Percentiles rank a stretch among this genome's conserved stretches.
Evolutionary conservation across 2,888 invertebrate species (phyloP).

Genomic region (Alentia gelatinosa): DNA sequence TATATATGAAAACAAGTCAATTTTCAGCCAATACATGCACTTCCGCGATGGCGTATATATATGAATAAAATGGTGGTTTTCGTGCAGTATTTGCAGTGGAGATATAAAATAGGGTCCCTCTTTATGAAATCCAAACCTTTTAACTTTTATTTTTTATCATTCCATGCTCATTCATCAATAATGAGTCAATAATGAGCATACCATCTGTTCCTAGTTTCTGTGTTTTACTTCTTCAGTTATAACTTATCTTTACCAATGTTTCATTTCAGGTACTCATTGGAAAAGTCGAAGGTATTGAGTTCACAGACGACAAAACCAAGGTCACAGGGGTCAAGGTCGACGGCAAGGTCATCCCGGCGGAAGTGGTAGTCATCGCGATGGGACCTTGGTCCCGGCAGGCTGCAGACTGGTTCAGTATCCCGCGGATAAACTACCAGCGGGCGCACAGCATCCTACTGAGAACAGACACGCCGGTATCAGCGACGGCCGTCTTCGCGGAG

Average conservation of each 20-base stretch:
- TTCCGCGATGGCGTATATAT: too few species aligned
- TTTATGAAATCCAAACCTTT: too few species aligned
- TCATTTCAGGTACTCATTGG: slow-evolving; percentile 45
- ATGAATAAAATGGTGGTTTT: too few species aligned
- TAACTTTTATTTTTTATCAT: too few species aligned
- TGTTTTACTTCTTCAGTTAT: too few species aligned
- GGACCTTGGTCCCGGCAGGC: slow-evolving; percentile 67
- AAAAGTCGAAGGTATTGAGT: slow-evolving; percentile 59
- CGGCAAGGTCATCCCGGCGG: slow-evolving; percentile 61
- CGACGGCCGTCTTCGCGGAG: slow-evolving; percentile 64
- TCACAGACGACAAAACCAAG: slow-evolving; percentile 35
- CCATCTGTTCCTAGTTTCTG: too few species aligned
- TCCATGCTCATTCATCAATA: too few species aligned
- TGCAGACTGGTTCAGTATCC: slow-evolving; percentile 61
- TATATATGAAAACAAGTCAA: too few species aligned
- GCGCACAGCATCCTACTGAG: slow-evolving; percentile 64
- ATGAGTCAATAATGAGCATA: too few species aligned
- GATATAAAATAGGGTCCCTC: too few species aligned
- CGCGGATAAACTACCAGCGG: slow-evolving; percentile 57
- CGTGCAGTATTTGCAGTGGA: too few species aligned
- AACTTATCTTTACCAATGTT: not conserved
- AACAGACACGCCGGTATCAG: slow-evolving; percentile 39
- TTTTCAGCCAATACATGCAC: too few species aligned
- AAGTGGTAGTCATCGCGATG: slow-evolving; percentile 66
- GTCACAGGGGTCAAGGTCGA: slow-evolving; percentile 61